Conservation (phyloP, 2,888 invertebrate species). For the Eledona agricola region DNA sequence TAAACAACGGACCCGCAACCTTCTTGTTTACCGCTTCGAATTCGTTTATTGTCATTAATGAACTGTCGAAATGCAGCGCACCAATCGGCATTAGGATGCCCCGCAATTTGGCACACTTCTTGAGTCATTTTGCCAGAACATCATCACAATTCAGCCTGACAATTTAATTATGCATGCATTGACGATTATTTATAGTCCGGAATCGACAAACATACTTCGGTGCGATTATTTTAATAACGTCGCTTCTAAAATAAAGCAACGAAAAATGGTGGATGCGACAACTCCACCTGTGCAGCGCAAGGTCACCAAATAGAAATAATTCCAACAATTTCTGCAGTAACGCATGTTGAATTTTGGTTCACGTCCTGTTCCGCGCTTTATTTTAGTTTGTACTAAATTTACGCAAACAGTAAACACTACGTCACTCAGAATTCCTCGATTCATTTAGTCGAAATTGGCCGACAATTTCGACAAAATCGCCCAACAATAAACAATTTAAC, state of each 20-base stretch:
- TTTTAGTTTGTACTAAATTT: slow-evolving; percentile 43
- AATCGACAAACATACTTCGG: slow-evolving; percentile 11
- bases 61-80: slow-evolving; percentile 23
- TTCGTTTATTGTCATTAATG: slow-evolving; percentile 24
- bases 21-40: slow-evolving; percentile 17
- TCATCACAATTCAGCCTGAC: slow-evolving; percentile 37
- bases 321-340: too few species aligned
- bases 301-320: slow-evolving; percentile 2
- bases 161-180: slow-evolving; percentile 38
- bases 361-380: slow-evolving; percentile 30
- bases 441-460: slow-evolving; percentile 10
- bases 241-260: background rate
- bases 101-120: slow-evolving; percentile 36
- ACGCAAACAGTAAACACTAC: slow-evolving; percentile 41
- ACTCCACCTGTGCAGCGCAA: slow-evolving; percentile 2
- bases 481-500: slow-evolving; percentile 22
- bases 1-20: slow-evolving; percentile 8
- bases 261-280: slow-evolving; percentile 31
- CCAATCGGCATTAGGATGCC: slow-evolving; percentile 35
- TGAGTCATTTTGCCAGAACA: slow-evolving; percentile 36
- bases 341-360: background rate
- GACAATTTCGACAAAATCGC: too few species aligned
- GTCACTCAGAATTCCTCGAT: slow-evolving; percentile 22
- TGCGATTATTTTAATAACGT: slow-evolving; percentile 6
- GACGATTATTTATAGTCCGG: slow-evolving; percentile 32